Base-by-base conservation (phyloP, 1,140 invertebrate species). In the Camponotus vicinus region DNA sequence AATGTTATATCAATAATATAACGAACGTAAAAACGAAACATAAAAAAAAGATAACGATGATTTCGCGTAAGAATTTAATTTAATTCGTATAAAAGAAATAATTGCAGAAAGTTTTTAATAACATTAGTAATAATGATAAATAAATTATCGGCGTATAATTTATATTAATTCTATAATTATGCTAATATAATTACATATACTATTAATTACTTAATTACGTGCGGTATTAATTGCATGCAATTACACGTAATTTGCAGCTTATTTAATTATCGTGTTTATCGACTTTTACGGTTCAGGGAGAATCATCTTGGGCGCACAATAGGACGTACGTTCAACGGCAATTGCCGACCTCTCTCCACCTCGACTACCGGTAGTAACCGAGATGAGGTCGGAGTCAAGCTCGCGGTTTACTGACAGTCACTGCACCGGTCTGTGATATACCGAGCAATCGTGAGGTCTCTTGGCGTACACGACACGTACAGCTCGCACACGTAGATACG, bases 381-480 rank as follows among this genome's bases (percentile, higher is more conserved):
- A 82, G 52, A 80, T 42, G 66, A 71, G 21, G 40, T 70, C 69
- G 34, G 49, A 78, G 45, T 69, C 18, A n/a, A 77, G 32, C 21
- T 73, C 45, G 13, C 40, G 45, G 13, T 77, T 34, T n/a, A 76
- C 37, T 85, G 82, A 77, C 82, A 87, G 63, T 85, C 80, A 77
- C 52, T 77, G 70, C 69, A 34, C 15, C 66, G 52, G 34, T 27
- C 7, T 64, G 70, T 85, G 70, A 87, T 85, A 70, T 85, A 87
- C 52, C 64, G 86, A 52, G 70, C 57, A 87, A 69, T 63, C 59
- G 59, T 75, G 59, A 66, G 57, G 27, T 59, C 21, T 18, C 42
- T 61, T 49, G 27, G 49, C 40, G 9, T 45, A 18, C 52, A 42
- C 45, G 34, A 27, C 42, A 67, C 76, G 32, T 27, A 15, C 27